These are phyloP conservation scores for Philonicus albiceps DNA, from an alignment of 2,888 invertebrate genomes.

Conservation along the genomic window DNA sequence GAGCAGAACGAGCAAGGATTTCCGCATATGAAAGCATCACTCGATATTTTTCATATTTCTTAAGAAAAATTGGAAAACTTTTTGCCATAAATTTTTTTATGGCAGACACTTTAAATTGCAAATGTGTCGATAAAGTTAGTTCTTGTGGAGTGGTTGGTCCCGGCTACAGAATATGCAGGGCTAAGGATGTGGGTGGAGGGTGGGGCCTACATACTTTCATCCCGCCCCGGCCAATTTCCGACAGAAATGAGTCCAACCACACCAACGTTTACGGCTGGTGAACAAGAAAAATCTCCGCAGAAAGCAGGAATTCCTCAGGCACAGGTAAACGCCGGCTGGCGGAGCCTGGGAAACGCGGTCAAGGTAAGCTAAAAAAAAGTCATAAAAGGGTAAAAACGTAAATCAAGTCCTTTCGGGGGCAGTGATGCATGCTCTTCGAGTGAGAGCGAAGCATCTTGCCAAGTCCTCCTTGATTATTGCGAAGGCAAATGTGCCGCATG, in stretches of 20 bases:
- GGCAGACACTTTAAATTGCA: conserved; percentile 49
- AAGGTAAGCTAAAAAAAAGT: conserved; percentile 5
- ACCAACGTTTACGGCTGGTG: conserved; percentile 2
- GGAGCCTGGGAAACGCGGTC: not conserved
- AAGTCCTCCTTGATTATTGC: conserved; percentile 17
- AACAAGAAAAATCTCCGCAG: conserved; percentile 7
- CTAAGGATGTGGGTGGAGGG: not conserved
- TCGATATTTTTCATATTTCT: conserved; percentile 48
- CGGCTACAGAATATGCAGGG: not conserved
- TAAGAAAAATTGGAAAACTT: conserved; percentile 49
- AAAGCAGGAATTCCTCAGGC: not conserved
- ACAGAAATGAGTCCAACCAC: not conserved
- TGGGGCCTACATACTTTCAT: not conserved
- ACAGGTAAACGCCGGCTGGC: not conserved
- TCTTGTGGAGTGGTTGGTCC: conserved; percentile 9
- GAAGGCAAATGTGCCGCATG: not conserved
- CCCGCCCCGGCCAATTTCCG: not conserved
- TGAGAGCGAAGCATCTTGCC: not conserved
- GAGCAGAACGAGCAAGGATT: not conserved
- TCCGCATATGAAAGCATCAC: conserved; percentile 42
- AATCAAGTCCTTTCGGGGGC: not conserved
- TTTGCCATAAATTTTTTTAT: conserved; percentile 49
- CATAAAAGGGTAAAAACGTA: not conserved
- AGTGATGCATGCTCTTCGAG: conserved; percentile 9
- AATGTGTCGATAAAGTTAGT: conserved; percentile 48